Base-by-base conservation (phyloP, 2,888 invertebrate genomes). In the Ornithoptera priamus region DNA sequence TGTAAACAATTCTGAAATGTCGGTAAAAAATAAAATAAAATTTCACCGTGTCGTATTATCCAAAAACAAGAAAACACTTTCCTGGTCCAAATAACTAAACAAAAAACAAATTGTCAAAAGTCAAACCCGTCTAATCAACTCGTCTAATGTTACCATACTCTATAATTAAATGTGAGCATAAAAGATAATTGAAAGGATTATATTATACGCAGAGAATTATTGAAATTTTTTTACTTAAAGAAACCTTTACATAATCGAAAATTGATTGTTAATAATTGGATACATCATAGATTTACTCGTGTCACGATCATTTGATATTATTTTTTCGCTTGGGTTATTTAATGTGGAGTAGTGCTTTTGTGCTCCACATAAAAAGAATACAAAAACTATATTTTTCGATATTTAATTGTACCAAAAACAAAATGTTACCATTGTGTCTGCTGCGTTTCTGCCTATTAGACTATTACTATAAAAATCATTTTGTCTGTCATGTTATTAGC, bases 31-130 rank as follows among this genome's bases (percentile, higher is more conserved):
- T 20, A 62, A 59, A 58, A 57, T 39, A 20, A 64, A 65, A 24
- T 20, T 57, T 57, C n/a, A 57, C 56, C 7, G 64, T 46, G 56
- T 22, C 53, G 18, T 53, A 56, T 18, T 69, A 36, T 61, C 57
- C 42, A 22, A 61, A 60, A 61, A 65, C 39, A 53, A 60, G 18
- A 61, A 39, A 61, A 24, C 24, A 61, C 53, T 64, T 69, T 64
- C 46, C 24, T 10, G 64, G 60, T 65, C 36, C 36, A 46, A 46
- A 46, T 46, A 65, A 65, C 69, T 65, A 69, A 69, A 69, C 69
- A 62, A 69, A 69, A 69, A 69, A 64, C 64, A 64, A 65, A 69
- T 69, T 61, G 69, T 65, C 69, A 65, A 69, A 64, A 69, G 50
- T 69, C 59, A 68, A 30, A 64, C 22, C 20, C 39, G 58, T 65